A percentile compares a stretch with the other conserved stretches of the same genome.
Evolutionary conservation across 2,888 invertebrate species (phyloP).

Genomic region (Acanthopleura granulata): DNA sequence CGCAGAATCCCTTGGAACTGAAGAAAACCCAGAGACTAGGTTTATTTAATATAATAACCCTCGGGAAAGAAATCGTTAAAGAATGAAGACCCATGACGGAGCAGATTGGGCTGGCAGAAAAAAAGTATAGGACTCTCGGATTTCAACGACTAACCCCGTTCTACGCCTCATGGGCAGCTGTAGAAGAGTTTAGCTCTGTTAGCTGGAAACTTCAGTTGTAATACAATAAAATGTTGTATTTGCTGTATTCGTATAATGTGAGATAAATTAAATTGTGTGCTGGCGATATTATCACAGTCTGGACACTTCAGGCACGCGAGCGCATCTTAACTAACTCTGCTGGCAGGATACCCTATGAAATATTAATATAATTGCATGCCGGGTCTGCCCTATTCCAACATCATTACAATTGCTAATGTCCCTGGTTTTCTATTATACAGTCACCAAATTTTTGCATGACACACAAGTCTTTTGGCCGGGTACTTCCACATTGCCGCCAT

Average conservation of each 20-base stretch:
- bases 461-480: background rate
- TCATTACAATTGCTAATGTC: constrained; percentile 18
- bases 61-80: background rate
- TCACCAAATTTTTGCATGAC: constrained; percentile 18
- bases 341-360: background rate
- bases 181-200: no score
- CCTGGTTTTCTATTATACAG: constrained; percentile 15
- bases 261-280: background rate
- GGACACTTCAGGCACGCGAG: background rate
- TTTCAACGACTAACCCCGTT: no score
- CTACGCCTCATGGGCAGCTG: no score
- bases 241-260: background rate
- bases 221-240: no score
- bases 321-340: background rate
- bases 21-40: background rate
- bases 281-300: background rate
- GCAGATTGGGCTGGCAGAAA: no score
- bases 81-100: no score
- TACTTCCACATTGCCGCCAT: background rate
- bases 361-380: constrained; percentile 15
- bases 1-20: no score
- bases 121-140: no score
- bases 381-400: background rate
- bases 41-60: constrained; percentile 1
- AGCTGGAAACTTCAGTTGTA: no score